phyloP scores from a whole-genome alignment of 1,140 invertebrate species.

The Ylistrum balloti region DNA sequence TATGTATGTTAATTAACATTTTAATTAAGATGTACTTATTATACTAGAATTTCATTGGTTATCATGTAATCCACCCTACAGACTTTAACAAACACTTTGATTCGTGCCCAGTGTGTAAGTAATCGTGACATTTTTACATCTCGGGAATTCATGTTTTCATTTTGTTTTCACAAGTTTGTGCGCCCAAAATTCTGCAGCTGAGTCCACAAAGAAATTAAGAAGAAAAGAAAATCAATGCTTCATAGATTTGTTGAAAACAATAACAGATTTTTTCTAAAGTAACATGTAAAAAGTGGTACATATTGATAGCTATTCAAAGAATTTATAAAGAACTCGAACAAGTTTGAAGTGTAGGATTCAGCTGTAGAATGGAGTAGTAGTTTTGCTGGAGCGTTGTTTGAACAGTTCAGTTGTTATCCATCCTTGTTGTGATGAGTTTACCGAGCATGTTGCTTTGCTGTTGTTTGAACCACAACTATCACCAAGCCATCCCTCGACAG shows the following conservation, averaged over 20 bases:
- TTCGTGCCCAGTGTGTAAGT: constrained; percentile 65
- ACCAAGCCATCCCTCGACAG: not conserved
- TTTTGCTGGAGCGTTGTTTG: not conserved
- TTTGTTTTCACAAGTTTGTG: constrained; percentile 6
- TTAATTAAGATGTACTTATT: constrained; percentile 20
- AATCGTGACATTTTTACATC: constrained; percentile 37
- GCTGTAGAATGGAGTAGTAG: not conserved
- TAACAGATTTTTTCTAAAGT: not conserved
- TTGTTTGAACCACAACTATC: not conserved
- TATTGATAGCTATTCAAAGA: not conserved
- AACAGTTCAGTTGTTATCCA: not conserved
- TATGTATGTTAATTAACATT: constrained; percentile 13
- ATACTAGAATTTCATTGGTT: constrained; percentile 25
- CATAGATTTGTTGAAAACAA: not conserved
- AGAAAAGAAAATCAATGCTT: not conserved
- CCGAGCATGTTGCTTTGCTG: not conserved
- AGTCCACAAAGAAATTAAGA: too few relatives aligned
- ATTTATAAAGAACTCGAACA: not conserved
- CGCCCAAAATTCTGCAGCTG: not conserved
- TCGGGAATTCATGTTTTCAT: constrained; percentile 12
- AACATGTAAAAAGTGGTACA: too few relatives aligned
- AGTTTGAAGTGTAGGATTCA: not conserved
- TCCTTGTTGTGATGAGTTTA: not conserved
- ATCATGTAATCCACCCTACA: constrained; percentile 46
- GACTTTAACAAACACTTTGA: constrained; percentile 65